These are phyloP conservation scores for Torymus tubicola DNA, from an alignment of 2,888 invertebrate species.

Conservation along the genomic window DNA sequence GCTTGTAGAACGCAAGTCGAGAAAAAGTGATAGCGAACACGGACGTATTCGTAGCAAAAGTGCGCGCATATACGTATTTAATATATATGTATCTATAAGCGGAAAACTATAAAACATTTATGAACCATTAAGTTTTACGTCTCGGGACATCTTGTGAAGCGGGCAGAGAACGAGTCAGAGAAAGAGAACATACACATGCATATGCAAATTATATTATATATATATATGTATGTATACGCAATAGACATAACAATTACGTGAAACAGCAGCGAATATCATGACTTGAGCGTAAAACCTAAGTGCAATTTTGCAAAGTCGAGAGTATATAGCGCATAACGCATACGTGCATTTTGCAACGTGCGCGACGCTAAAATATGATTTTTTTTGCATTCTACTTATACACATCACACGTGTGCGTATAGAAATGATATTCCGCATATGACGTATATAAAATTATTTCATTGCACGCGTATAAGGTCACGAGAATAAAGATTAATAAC, in stretches of 20 bases:
- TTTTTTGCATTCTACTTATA: too few species aligned
- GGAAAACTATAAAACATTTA: conserved; percentile 27
- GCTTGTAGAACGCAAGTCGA: too few species aligned
- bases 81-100: background rate
- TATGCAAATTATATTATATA: conserved; percentile 29
- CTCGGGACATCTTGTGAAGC: conserved; percentile 26
- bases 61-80: too few species aligned
- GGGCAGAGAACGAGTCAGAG: background rate
- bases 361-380: background rate
- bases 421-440: too few species aligned
- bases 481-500: too few species aligned
- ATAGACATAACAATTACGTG: conserved; percentile 37
- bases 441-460: too few species aligned
- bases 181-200: background rate
- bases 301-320: conserved; percentile 14
- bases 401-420: too few species aligned
- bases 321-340: background rate
- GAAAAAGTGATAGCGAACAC: too few species aligned
- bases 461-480: too few species aligned
- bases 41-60: background rate
- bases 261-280: conserved; percentile 8
- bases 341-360: background rate
- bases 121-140: conserved; percentile 40
- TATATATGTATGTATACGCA: background rate
- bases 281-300: conserved; percentile 11